Evolutionary conservation across 2,888 invertebrate species (phyloP).

Genomic region (Rhingia campestris): DNA sequence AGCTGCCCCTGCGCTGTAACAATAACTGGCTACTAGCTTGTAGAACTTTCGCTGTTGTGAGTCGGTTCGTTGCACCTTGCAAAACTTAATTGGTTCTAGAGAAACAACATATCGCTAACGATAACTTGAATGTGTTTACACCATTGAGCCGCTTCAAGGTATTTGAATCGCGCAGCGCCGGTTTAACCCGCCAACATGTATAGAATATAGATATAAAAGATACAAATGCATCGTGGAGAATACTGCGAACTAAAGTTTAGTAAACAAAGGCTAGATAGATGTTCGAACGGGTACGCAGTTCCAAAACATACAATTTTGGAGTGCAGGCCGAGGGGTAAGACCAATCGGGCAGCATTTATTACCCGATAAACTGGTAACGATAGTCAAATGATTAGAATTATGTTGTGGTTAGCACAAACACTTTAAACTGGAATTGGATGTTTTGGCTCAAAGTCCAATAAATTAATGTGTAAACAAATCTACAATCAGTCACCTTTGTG

Average conservation of each 20-base stretch:
- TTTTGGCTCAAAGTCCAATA: constrained; percentile 47
- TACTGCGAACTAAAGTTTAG: not conserved
- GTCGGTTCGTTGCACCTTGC: constrained; percentile 1
- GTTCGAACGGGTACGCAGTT: not conserved
- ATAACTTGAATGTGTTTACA: constrained; percentile 14
- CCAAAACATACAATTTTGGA: not conserved
- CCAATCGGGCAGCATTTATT: not conserved
- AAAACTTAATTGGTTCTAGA: not conserved
- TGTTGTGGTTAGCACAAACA: constrained; percentile 15
- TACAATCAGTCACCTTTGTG: not conserved
- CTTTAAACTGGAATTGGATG: constrained; percentile 20
- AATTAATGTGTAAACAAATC: constrained; percentile 17
- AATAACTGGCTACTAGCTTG: not conserved
- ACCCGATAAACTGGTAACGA: not conserved
- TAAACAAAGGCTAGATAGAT: not conserved
- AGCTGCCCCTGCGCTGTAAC: not conserved
- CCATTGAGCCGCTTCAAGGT: constrained; percentile 44
- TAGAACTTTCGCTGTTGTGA: constrained; percentile 44
- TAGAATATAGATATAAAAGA: not conserved
- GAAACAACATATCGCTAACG: constrained; percentile 4
- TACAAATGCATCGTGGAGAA: constrained; percentile 7
- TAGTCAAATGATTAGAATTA: constrained; percentile 7
- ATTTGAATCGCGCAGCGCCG: constrained; percentile 19
- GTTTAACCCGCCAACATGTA: constrained; percentile 23
- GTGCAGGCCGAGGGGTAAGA: not conserved